Evolutionary conservation across 2,113 vertebrate species (phyloP).

Genomic region (Eulemur macaco): DNA sequence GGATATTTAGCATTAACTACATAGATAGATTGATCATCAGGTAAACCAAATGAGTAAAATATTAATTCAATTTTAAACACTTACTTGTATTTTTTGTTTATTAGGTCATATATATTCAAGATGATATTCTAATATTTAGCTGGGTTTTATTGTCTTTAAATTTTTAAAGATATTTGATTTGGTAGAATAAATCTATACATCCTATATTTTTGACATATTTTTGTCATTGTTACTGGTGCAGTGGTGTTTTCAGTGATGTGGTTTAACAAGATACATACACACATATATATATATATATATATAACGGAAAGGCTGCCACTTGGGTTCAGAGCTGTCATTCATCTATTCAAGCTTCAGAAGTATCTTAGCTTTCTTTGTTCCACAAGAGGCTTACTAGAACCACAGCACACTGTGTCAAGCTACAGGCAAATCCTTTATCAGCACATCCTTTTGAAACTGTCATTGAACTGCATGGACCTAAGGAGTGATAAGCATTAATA

Average conservation of each 20-base stretch:
- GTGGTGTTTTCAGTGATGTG: not conserved
- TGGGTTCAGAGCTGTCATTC: slow-evolving; percentile 77
- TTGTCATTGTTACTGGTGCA: not conserved
- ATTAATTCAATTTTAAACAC: not conserved
- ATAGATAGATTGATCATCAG: not conserved
- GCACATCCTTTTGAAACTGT: slow-evolving; percentile 82
- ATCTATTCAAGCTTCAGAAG: slow-evolving; percentile 78
- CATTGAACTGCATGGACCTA: slow-evolving; percentile 80
- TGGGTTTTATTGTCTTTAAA: not conserved
- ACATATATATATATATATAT: not conserved
- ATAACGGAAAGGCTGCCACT: slow-evolving; percentile 60
- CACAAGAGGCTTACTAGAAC: slow-evolving; percentile 80
- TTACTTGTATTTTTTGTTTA: not conserved
- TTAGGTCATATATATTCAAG: not conserved
- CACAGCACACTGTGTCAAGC: slow-evolving; percentile 76
- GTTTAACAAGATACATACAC: not conserved
- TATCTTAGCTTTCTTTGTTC: slow-evolving; percentile 73
- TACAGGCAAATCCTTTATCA: slow-evolving; percentile 82
- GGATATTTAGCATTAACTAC: not conserved
- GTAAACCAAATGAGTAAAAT: not conserved
- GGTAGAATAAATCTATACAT: not conserved
- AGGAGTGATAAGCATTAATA: slow-evolving; percentile 83
- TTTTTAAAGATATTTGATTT: not conserved
- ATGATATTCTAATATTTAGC: not conserved
- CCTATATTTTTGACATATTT: not conserved